Evolutionary conservation across 1,140 invertebrate genomes (phyloP), one percentile per base, ranked within the genome.

Genomic region (Drosophila asahinai): DNA sequence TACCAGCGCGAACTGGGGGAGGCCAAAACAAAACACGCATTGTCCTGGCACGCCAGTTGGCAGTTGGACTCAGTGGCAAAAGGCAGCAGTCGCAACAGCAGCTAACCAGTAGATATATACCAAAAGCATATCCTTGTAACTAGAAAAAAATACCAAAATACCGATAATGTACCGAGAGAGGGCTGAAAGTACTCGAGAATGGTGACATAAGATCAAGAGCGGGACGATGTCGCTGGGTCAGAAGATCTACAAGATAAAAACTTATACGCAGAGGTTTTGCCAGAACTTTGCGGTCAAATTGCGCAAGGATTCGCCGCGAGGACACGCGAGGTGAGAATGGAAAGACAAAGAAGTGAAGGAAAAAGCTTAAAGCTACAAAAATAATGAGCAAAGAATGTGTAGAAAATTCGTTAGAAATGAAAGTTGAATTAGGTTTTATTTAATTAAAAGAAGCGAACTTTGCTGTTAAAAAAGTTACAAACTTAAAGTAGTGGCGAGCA

Each of bases 21-120:
- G 83, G 77, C 87, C 91, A 83, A 86, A 92, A 92, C 91, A 91
- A 87, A 91, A 92, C 86, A 92, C 86, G 91, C 77, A 64, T 68
- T 58, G 77, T 54, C 70, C 77, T 79, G 82, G 63, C 74, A 84
- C 68, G 81, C 63, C 84, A 87, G 86, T 87, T 87, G 84, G 84
- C 84, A 78, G 65, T 78, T 81, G 86, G 86, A 74, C 73, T 79
- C 78, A 81, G 84, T 74, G 75, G 78, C 49, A 81, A 81, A 68
- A 71, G 78, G 80, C 80, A 81, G 73, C 79, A 81, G 79, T 77
- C 71, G 81, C 81, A 77, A 79, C 64, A 73, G 60, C 42, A 83
- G 72, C 38, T 58, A 57, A 42, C 81, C 38, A 81, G 65, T 72
- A 61, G 25, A 57, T 42, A 66, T 30, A 30, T 48, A 68, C 59